A percentile compares a stretch with the other conserved stretches of the same genome.
phyloP scores from a whole-genome alignment of 2,113 vertebrate genomes.

The Stigmatopora nigra region DNA sequence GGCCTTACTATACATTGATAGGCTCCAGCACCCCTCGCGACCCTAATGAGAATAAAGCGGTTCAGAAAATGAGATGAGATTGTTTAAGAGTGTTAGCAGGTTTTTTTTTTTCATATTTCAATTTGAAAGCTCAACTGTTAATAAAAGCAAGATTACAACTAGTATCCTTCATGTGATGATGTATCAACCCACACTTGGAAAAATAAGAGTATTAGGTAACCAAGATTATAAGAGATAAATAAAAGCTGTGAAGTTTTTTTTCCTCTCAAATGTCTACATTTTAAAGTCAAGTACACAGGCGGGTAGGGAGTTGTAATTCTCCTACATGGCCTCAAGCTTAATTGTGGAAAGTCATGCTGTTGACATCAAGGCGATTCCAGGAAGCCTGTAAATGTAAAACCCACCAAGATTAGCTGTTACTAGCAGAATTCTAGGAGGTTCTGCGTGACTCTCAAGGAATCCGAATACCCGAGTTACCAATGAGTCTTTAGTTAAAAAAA shows the following conservation, averaged over 20 bases:
- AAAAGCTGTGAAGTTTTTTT: neutral
- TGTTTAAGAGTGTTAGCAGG: neutral
- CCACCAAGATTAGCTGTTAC: slow-evolving; percentile 28
- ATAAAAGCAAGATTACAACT: slow-evolving; percentile 6
- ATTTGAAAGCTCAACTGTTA: slow-evolving; percentile 9
- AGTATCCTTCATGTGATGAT: neutral
- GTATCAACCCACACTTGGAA: neutral
- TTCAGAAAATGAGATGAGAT: no score
- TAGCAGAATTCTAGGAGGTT: slow-evolving; percentile 4
- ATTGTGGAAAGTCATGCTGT: slow-evolving; percentile 6
- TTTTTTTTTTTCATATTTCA: slow-evolving; percentile 4
- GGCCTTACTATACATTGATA: no score
- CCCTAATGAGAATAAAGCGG: no score
- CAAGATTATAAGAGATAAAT: neutral
- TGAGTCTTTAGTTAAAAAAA: slow-evolving; percentile 2
- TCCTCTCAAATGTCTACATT: neutral
- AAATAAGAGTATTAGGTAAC: neutral
- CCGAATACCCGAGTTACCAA: slow-evolving; percentile 32
- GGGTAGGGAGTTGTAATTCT: neutral
- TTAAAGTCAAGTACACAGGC: neutral
- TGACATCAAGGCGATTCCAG: neutral
- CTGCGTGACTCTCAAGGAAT: slow-evolving; percentile 5
- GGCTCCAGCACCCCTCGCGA: no score
- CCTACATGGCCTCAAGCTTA: neutral
- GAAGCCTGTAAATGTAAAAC: slow-evolving; percentile 43